phyloP scores from a whole-genome alignment of 2,888 invertebrate species.

The Strigamia maritima region DNA sequence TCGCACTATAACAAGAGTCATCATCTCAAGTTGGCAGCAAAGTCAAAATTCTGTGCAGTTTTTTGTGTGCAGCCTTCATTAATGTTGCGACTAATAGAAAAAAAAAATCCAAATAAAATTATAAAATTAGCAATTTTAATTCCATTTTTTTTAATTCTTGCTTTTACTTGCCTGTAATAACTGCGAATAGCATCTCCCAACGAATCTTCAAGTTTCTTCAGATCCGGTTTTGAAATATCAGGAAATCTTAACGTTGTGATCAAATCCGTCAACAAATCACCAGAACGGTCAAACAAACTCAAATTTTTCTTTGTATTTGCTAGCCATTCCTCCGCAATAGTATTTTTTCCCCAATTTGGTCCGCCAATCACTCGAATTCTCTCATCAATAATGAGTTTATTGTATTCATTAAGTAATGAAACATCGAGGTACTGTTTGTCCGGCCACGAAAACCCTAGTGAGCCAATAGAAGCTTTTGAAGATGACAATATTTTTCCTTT shows the following conservation, averaged over 20 bases:
- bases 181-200: neutral
- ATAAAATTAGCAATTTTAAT: no score
- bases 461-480: no score
- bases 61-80: neutral
- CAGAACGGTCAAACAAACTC: neutral
- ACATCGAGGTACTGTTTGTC: neutral
- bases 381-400: neutral
- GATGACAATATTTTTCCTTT: no score
- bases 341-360: neutral
- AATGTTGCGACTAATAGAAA: neutral
- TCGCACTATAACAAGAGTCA: neutral
- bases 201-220: neutral
- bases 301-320: no score
- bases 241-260: neutral
- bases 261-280: neutral
- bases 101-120: neutral
- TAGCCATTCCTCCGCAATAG: neutral
- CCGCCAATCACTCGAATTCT: neutral
- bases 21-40: neutral
- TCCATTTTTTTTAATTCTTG: no score
- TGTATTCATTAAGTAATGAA: neutral
- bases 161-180: neutral
- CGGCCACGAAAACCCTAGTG: neutral
- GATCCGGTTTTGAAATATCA: neutral
- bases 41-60: neutral